phyloP scores from a whole-genome alignment of 2,888 invertebrate species.

The Drosophila kuntzei region DNA sequence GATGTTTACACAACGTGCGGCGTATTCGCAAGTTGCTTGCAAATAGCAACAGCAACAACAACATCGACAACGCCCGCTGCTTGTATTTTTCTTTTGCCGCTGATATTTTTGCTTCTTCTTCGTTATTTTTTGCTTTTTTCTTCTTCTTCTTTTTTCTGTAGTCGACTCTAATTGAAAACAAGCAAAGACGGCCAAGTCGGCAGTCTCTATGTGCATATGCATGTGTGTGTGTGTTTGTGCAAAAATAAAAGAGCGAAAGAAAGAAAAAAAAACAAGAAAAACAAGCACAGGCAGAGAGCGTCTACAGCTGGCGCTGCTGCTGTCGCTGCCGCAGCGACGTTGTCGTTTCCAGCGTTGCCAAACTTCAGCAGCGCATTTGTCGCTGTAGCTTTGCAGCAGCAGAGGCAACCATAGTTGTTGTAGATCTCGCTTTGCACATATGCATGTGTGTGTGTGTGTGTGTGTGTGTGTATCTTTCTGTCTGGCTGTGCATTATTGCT shows the following conservation, averaged over 20 bases:
- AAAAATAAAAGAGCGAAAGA: slow-evolving; percentile 21
- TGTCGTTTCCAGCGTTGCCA: slow-evolving; percentile 60
- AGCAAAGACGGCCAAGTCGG: slow-evolving; percentile 59
- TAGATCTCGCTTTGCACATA: slow-evolving; percentile 18
- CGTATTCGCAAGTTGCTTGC: slow-evolving; percentile 67
- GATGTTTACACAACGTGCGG: slow-evolving; percentile 80
- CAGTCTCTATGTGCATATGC: slow-evolving; percentile 23
- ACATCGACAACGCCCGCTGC: slow-evolving; percentile 42
- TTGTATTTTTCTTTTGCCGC: slow-evolving; percentile 60
- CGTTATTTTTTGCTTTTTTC: slow-evolving; percentile 45
- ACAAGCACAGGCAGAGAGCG: slow-evolving; percentile 32
- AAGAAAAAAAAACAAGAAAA: slow-evolving; percentile 40
- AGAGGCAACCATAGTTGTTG: slow-evolving; percentile 35
- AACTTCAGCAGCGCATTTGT: slow-evolving; percentile 61
- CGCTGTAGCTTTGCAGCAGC: slow-evolving; percentile 56
- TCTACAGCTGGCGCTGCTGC: slow-evolving; percentile 55
- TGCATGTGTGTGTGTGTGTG: slow-evolving; percentile 32
- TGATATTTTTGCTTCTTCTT: slow-evolving; percentile 42
- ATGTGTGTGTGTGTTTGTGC: slow-evolving; percentile 29
- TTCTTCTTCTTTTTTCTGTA: slow-evolving; percentile 44
- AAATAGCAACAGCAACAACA: slow-evolving; percentile 28
- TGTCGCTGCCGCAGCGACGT: slow-evolving; percentile 28
- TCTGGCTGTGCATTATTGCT: slow-evolving; percentile 29
- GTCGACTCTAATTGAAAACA: slow-evolving; percentile 78
- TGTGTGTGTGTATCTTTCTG: slow-evolving; percentile 30